Conservation (phyloP, 92 coral and sea anemone species). For the Palythoa heliodiscus region DNA sequence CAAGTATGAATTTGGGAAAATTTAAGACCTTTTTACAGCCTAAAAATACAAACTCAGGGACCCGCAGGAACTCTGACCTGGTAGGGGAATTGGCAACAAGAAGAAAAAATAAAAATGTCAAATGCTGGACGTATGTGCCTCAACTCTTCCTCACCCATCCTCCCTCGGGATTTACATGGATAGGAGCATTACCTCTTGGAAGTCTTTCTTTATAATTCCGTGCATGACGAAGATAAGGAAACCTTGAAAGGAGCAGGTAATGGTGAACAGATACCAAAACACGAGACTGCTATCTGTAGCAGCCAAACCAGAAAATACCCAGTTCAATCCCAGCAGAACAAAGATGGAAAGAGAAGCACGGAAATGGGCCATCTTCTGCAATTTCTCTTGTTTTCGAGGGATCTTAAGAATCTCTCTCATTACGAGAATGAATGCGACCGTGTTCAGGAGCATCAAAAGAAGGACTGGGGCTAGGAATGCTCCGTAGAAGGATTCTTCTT, state of each 20-base stretch:
- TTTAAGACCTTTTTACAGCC: not conserved
- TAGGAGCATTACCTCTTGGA: constrained; percentile 67
- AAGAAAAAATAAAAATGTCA: no score
- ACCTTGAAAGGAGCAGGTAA: constrained; percentile 96
- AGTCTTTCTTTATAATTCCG: constrained; percentile 89
- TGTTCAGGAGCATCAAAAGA: constrained; percentile 74
- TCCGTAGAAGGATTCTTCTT: constrained; percentile 72
- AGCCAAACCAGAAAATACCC: constrained; percentile 94
- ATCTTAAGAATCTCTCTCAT: constrained; percentile 94
- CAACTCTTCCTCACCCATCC: no score
- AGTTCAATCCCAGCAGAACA: constrained; percentile 90
- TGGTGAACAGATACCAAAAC: constrained; percentile 85
- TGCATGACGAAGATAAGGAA: constrained; percentile 83
- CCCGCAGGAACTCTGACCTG: no score
- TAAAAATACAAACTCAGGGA: no score
- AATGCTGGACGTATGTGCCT: no score
- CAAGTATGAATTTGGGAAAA: no score
- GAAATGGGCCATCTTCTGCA: constrained; percentile 73
- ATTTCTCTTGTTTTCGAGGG: constrained; percentile 74
- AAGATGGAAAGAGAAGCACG: constrained; percentile 93
- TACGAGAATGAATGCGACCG: constrained; percentile 70
- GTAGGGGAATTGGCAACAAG: no score
- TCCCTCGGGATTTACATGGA: not conserved
- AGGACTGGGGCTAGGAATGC: constrained; percentile 92
- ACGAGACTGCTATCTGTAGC: constrained; percentile 75